Base-by-base conservation (phyloP, 2,113 vertebrate species). In the Cephalophus harveyi region DNA sequence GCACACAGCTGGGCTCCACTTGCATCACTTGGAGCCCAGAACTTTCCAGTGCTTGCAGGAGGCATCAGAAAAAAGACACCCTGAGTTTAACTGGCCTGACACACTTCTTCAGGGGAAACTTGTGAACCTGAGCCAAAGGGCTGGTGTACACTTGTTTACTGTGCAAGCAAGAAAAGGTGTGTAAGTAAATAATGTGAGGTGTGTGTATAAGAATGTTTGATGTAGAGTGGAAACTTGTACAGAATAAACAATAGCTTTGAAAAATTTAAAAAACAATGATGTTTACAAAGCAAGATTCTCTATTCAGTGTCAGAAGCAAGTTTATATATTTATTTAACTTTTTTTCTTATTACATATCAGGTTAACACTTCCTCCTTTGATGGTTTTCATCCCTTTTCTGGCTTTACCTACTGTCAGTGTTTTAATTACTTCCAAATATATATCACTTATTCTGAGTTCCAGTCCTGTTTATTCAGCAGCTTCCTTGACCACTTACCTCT, bases 211-310 rank as follows among this genome's bases (percentile, higher is more conserved):
- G 74, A 97, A 96, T 98, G 94, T 97, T 95, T 13, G 87, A 97
- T 97, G 89, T 98, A 97, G 96, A 97, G 98, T 97, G 98, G 98
- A 98, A 97, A 97, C 96, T 97, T 97, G 78, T 97, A 98, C 98
- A 98, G 98, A 99, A 99, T 99, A 99, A 99, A 98, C 94, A 23
- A 28, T 92, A 98, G 98, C 98, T 98, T 97, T 98, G 97, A 98
- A 96, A 95, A 97, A 82, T n/a, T 52, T 21, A 48, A 28, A 74
- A 48, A 28, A 78, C 46, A 78, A 78, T 78, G 33, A 81, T 23
- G 52, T 33, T 60, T 30, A 88, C 78, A 91, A 52, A 64, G 30
- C 16, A 86, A 85, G 92, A 48, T 92, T 86, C 28, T 84, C 87
- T 87, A 28, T 76, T 55, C 46, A 62, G n/a, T 94, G 46, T 74